Percentiles rank a stretch among this genome's conserved stretches.
phyloP scores from a whole-genome alignment of 1,140 invertebrate genomes.

The Lasioglossum baleicum region DNA sequence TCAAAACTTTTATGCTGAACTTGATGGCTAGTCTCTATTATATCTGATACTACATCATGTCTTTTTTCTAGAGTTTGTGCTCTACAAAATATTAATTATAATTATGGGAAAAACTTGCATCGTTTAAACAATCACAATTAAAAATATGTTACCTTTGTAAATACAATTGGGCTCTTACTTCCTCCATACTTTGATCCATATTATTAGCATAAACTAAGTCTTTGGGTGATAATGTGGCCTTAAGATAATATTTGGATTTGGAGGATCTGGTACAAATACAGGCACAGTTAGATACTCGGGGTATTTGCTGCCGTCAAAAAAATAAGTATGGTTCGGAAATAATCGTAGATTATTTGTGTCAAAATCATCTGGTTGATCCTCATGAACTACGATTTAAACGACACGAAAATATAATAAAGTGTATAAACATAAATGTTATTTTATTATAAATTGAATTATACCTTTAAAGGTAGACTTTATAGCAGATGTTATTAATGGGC shows the following conservation, averaged over 20 bases:
- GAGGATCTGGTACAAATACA: conserved; percentile 83
- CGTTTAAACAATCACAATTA: background rate
- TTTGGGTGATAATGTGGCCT: conserved; percentile 78
- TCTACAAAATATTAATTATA: conserved; percentile 9
- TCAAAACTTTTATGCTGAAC: conserved; percentile 68
- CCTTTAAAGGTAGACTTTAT: conserved; percentile 76
- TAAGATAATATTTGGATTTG: conserved; percentile 81
- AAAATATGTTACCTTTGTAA: conserved; percentile 59
- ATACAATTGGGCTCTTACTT: conserved; percentile 81
- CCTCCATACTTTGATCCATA: conserved; percentile 84
- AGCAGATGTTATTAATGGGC: conserved; percentile 68
- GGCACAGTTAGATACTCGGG: conserved; percentile 81
- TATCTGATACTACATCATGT: conserved; percentile 22
- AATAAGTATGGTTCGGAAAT: conserved; percentile 72
- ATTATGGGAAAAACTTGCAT: no score
- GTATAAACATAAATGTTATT: background rate
- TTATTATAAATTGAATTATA: background rate
- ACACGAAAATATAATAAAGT: background rate
- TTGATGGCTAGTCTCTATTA: conserved; percentile 31
- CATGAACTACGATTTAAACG: conserved; percentile 80
- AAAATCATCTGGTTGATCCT: conserved; percentile 79
- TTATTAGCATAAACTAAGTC: conserved; percentile 83
- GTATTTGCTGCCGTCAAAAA: conserved; percentile 78
- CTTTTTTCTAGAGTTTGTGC: conserved; percentile 38
- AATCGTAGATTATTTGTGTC: conserved; percentile 68